Percentiles rank a stretch among this genome's conserved stretches.
Evolutionary conservation across 2,797 vertebrate genomes (phyloP).

Genomic region (Thripadectes ignobilis): DNA sequence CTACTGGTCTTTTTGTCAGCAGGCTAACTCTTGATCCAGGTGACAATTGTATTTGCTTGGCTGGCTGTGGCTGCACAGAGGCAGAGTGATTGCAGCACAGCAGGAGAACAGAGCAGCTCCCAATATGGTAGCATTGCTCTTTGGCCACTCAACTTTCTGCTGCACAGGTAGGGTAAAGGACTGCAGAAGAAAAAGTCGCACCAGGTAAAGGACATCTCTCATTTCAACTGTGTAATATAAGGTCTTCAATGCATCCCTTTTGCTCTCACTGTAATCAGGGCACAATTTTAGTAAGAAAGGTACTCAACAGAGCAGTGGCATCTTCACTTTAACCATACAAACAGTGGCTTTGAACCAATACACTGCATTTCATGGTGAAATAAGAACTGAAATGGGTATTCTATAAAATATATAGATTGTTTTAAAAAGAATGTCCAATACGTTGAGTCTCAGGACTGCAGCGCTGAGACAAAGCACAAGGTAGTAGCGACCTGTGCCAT

Average conservation of each 20-base stretch:
- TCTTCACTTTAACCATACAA: not conserved
- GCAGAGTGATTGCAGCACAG: fast-evolving
- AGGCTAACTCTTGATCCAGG: not conserved
- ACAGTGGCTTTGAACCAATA: not conserved
- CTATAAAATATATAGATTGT: not conserved
- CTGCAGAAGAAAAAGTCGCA: not conserved
- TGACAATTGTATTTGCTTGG: not conserved
- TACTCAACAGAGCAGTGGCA: not conserved
- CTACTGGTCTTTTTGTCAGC: not conserved
- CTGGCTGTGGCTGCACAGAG: not conserved
- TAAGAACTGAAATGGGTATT: not conserved
- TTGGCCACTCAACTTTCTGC: not conserved
- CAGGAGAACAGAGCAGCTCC: not conserved
- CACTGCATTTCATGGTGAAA: not conserved
- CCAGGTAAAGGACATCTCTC: not conserved
- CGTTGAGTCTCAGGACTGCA: not conserved
- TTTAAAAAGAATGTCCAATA: not conserved
- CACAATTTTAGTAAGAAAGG: not conserved
- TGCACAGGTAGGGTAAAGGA: not conserved
- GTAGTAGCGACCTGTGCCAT: not conserved
- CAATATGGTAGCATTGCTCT: not conserved
- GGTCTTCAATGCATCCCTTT: not conserved
- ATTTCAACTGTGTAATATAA: not conserved
- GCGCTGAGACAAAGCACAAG: not conserved
- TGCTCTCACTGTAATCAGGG: not conserved